Conservation (phyloP, 1,140 invertebrate genomes). For the Helicoverpa armigera region DNA sequence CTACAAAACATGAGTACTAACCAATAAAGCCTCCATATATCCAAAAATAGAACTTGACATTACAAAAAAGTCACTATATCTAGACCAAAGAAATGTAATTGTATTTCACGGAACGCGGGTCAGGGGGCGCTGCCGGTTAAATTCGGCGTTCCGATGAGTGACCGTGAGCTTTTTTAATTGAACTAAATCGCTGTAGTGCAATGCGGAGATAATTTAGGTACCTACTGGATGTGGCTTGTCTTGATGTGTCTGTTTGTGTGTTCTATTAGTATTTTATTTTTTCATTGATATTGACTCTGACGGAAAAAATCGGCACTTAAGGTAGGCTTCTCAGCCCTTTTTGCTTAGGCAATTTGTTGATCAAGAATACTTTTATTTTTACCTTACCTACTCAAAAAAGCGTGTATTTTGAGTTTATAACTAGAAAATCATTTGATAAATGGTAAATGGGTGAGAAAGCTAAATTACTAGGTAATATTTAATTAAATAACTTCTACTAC, state of each 20-base stretch:
- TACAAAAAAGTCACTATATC: slow-evolving; percentile 56
- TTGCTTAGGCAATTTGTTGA: too few relatives aligned
- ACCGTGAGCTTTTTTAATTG: slow-evolving; percentile 69
- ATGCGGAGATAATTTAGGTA: slow-evolving; percentile 13
- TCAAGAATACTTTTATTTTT: too few relatives aligned
- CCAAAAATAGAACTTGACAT: neutral
- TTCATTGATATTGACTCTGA: too few relatives aligned
- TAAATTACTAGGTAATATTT: too few relatives aligned
- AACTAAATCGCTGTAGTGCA: slow-evolving; percentile 44
- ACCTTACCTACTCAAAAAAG: too few relatives aligned
- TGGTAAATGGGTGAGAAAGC: too few relatives aligned
- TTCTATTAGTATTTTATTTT: neutral
- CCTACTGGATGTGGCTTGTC: slow-evolving; percentile 18
- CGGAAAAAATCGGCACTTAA: too few relatives aligned
- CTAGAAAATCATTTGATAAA: neutral
- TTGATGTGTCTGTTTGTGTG: neutral
- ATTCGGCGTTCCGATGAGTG: slow-evolving; percentile 65
- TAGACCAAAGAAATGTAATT: slow-evolving; percentile 76
- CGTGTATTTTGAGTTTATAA: neutral
- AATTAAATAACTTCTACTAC: too few relatives aligned
- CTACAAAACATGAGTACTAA: too few relatives aligned
- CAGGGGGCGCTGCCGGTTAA: slow-evolving; percentile 68
- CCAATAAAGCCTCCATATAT: neutral
- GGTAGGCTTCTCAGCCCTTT: too few relatives aligned
- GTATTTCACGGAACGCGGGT: slow-evolving; percentile 69